Evolutionary conservation across 2,888 invertebrate genomes (phyloP), one percentile per base, ranked within the genome.

Genomic region (Plebejus anna): DNA sequence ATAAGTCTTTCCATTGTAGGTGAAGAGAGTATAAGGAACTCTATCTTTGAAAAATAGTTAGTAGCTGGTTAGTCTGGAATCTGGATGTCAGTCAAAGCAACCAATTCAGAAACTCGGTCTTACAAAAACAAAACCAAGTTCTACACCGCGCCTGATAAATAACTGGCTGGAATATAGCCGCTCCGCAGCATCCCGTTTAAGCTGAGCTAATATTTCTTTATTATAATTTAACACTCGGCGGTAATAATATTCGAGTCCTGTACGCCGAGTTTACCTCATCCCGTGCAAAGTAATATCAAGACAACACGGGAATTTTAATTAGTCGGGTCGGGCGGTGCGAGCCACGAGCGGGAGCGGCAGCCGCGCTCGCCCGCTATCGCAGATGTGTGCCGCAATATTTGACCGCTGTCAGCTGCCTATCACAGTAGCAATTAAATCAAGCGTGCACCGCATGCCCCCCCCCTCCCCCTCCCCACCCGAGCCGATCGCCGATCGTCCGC

Each of bases 341-440:
- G 79, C 77, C 78, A 82, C 73, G 79, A 76, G 81, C 80, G 79
- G 32, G 51, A 79, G 81, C 66, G 32, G 13, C 4, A 28, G 16
- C 22, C 22, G 5, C 66, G 32, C 32, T 16, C 66, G 66, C 66
- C 61, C 32, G 66, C 13, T 36, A 66, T 16, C 36, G 66, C 66
- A 66, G 66, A 66, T 66, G 36, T 79, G 55, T n/a, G 32, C 47
- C 51, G 51, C 47, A 32, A 73, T 73, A 47, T 72, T 72, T 42
- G 72, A 72, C 73, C 55, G 32, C 73, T 32, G 71, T 42, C 42
- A 73, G 22, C 73, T 47, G 28, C 73, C 47, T 73, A 73, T 73
- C 55, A 55, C 22, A 51, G 47, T 51, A 82, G 84, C 82, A 82
- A 84, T 84, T 83, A 81, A 83, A 83, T 83, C 80, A 80, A 73